phyloP scores from a whole-genome alignment of 2,113 vertebrate genomes.

The Muntiacus reevesi region DNA sequence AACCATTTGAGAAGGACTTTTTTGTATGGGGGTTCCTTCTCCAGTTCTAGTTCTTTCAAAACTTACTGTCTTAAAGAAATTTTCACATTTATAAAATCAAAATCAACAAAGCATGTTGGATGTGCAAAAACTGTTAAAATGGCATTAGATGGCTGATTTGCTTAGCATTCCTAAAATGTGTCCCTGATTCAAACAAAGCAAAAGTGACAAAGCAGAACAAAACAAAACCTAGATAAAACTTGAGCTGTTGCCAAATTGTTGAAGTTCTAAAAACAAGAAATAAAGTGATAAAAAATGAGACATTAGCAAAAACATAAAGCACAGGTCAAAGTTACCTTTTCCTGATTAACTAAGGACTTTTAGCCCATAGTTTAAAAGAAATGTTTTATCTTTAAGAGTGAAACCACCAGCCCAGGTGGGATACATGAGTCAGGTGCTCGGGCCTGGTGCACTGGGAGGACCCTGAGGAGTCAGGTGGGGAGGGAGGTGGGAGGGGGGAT shows the following conservation, averaged over 20 bases:
- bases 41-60: background rate
- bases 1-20: background rate
- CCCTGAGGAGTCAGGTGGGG: no score
- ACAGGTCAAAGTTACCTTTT: background rate
- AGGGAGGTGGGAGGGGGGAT: no score
- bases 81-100: conserved; percentile 1
- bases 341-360: background rate
- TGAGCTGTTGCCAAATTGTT: background rate
- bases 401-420: no score
- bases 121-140: background rate
- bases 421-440: no score
- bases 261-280: background rate
- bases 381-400: background rate
- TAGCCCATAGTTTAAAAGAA: background rate
- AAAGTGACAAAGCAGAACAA: background rate
- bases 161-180: background rate
- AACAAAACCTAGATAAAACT: background rate
- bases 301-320: background rate
- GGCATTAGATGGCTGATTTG: background rate
- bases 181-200: background rate
- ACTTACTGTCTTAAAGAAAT: background rate
- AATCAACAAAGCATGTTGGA: background rate
- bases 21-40: background rate
- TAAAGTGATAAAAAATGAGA: background rate
- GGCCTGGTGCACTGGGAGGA: no score